Evolutionary conservation across 2,113 vertebrate genomes (phyloP), one percentile per base, ranked within the genome.

Genomic region (Labeo rohita): DNA sequence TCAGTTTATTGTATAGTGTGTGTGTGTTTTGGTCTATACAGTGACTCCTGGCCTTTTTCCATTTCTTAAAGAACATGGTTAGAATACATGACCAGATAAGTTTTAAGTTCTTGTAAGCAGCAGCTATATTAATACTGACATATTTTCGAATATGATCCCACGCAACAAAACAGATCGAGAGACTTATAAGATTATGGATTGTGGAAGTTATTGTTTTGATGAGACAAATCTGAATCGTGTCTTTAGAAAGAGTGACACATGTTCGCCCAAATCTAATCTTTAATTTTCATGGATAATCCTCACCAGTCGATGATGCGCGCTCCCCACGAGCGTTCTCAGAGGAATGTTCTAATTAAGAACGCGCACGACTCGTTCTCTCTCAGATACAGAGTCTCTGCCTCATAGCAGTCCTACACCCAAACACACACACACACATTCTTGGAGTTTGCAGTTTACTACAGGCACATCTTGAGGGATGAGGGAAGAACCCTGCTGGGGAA

Each of bases 221-320:
- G 61, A 74, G 75, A 90, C 80, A 89, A 89, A 86, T 81, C 80
- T 85, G 73, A 84, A 72, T 34, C 16, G 10, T 70, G 84, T 45
- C 52, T 90, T 77, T 88, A 86, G 80, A 63, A 49, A 92, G 52
- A 82, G 80, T 23, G 63, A 85, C 90, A 90, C 91, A 91, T 91
- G 90, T 92, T 93, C 90, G 83, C 66, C 84, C 86, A 80, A 80
- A 89, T 92, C 84, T 92, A 92, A 91, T 93, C 90, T 92, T 87
- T 73, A 47, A 56, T 82, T 73, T 84, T 90, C 16, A 50, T 72
- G 82, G 85, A 89, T 90, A 90, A 93, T 93, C 89, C 90, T 83
- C 89, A 28, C 15, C 23, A 72, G 36, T 61, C 65, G 36, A 50
- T 43, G 36, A 63, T 63, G 79, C 61, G 79, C 79, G 43, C 79